Base-by-base conservation (phyloP, 1,140 invertebrate genomes). In the Zaprionus lachaisei region DNA sequence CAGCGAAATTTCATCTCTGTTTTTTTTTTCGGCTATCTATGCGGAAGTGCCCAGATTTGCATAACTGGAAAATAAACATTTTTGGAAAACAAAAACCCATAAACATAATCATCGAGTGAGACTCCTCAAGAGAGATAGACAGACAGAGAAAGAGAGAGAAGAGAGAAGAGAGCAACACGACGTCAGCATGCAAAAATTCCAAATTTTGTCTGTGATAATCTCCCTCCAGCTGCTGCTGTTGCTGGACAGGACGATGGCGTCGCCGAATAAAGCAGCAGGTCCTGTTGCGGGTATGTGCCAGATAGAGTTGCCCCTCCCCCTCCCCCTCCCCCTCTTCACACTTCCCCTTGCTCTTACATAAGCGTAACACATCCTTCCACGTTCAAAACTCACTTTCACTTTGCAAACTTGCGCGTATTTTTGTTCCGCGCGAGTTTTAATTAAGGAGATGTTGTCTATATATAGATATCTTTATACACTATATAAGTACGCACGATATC, bases 151-250 rank as follows among this genome's bases (percentile, higher is more conserved):
- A 70, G 55, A 60, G 1, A 20, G 78, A 67, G 69, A 0, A 20
- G 78, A 67, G 69, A 67, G 66, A 75, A 78, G 62, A 68, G 69
- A 69, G 67, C 67, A 74, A 79, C 72, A 51, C 38, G 58, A 38
- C 77, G 38, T 17, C 26, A 91, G 71, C 61, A 92, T 92, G 91
- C 87, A 92, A 81, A 90, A 91, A 70, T 92, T 83, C 83, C 63
- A 90, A 9, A 41, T 91, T 75, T 75, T 92, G 64, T 79, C 91
- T 92, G 91, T 92, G 91, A 92, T 92, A 92, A 67, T 92, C 62
- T 72, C 66, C 61, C 4, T 92, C 64, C 91, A 92, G 62, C 74
- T 92, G 79, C 62, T 91, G 47, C 47, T 51, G 47, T 7, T 72
- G 84, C 77, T 89, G 70, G 73, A 78, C 67, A 83, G 80, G 77